These are phyloP conservation scores for Cyclargus thomasi DNA, from an alignment of 1,140 invertebrate genomes.

Conservation along the genomic window DNA sequence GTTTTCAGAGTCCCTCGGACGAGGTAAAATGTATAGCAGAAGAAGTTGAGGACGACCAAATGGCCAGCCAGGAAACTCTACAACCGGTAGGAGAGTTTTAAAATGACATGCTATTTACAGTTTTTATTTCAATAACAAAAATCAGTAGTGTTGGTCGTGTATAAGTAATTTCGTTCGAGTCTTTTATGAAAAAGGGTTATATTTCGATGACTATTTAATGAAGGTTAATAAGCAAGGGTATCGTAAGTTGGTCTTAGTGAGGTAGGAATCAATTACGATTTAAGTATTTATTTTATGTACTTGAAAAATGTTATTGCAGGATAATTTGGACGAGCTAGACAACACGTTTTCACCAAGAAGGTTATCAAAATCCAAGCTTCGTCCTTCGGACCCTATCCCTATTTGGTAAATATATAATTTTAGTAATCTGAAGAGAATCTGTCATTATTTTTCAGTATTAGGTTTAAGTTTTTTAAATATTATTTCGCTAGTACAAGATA, in stretches of 20 bases:
- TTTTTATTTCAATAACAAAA: too few relatives aligned
- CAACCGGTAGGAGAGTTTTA: slow-evolving; percentile 47
- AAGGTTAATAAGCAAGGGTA: too few relatives aligned
- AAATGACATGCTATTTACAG: too few relatives aligned
- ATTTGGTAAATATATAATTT: slow-evolving; percentile 74
- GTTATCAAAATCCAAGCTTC: slow-evolving; percentile 54
- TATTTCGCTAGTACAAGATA: too few relatives aligned
- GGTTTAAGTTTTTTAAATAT: too few relatives aligned
- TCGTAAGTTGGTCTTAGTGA: too few relatives aligned
- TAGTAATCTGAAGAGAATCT: background rate
- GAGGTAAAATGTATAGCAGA: slow-evolving; percentile 81
- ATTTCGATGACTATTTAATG: too few relatives aligned
- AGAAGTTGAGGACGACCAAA: slow-evolving; percentile 76
- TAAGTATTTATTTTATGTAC: too few relatives aligned
- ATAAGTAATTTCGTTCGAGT: too few relatives aligned
- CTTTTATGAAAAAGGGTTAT: too few relatives aligned
- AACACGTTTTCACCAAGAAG: slow-evolving; percentile 48
- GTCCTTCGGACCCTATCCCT: slow-evolving; percentile 80
- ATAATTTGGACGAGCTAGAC: slow-evolving; percentile 53
- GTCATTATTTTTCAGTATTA: background rate
- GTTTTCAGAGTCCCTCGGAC: slow-evolving; percentile 55
- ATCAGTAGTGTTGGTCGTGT: too few relatives aligned
- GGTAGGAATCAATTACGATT: too few relatives aligned
- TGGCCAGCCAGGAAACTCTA: slow-evolving; percentile 69
- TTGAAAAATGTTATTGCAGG: slow-evolving; percentile 35